Evolutionary conservation across 2,888 invertebrate species (phyloP), one percentile per base, ranked within the genome.

Genomic region (Coecobrya sp.): DNA sequence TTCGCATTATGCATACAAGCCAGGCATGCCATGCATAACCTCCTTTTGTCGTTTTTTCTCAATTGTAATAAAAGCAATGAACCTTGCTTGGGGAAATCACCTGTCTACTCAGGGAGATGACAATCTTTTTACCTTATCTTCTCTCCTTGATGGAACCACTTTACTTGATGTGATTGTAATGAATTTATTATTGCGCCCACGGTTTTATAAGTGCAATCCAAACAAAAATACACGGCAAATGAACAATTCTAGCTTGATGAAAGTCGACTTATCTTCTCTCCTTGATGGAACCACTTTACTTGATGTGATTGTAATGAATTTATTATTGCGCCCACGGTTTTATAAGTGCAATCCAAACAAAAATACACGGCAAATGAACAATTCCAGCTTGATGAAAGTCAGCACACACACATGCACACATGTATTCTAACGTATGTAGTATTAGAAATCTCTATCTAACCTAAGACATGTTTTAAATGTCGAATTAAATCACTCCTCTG

Each of bases 1-100:
- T 65, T 45, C 84, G 79, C 81, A 82, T 52, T 79, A 79, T 73
- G 87, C 62, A 76, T 62, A 30, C 59, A 27, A 22, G 25, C 25
- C 76, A 49, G 27, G 36, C 13, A 30, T 19, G n/a, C 27, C 52
- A 30, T 73, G 7, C 36, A 62, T 90, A 81, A 89, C 88, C 81
- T 89, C 89, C 59, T 93, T 93, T 92, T 93, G 92, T 92, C 90
- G 92, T 91, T 93, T 93, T 92, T 86, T 85, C 92, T 81, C 81
- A 93, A 93, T 92, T 89, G 91, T 85, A 92, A 92, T 92, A 92
- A 92, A 92, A 92, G 92, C 84, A 92, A 92, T 84, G 92, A 87
- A 84, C 88, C 91, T 76, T 87, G 87, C 92, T 84, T 45, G 22
- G 92, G 92, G 92, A 92, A 92, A 92, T 92, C 92, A 92, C 92